Evolutionary conservation across 2,113 vertebrate species (phyloP), one percentile per base, ranked within the genome.

Genomic region (Brienomyrus longianalis): DNA sequence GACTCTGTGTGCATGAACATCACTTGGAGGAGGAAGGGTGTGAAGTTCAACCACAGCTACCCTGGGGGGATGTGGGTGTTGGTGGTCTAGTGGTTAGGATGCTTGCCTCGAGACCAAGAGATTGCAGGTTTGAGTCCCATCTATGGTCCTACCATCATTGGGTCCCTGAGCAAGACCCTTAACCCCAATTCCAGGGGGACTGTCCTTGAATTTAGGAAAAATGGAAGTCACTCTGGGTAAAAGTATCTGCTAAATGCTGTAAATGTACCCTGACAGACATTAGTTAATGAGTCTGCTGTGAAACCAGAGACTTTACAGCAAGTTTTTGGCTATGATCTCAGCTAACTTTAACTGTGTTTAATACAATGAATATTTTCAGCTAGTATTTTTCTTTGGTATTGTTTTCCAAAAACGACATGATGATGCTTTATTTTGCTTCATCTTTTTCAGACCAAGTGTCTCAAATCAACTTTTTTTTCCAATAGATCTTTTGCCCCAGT

Each of bases 281-380:
- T 19, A 62, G 17, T 59, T 62, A 59, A 62, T 66, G 54, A 39
- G 10, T 62, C 52, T 11, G 11, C 8, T 35, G 27, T 17, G 6
- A 48, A 84, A 43, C 43, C 83, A 48, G 21, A 19, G 35, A 62
- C 54, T 9, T 2, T 21, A 39, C 23, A 93, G 93, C 94, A 91
- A 94, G 94, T 92, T 94, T 93, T 91, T 94, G 95, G 93, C 91
- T 89, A 91, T 93, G 91, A 94, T 23, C 90, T 92, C 87, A 91
- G 91, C 93, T 93, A 88, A 91, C 80, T 95, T 91, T 93, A 94
- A 95, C 94, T 96, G 95, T 95, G 94, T 1, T 39, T 95, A 95
- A 94, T 93, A 95, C 96, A 95, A 95, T 95, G 94, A 93, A 94
- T 94, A 94, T 93, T 92, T 93, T 92, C 90, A 54, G 90, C 94